These are phyloP conservation scores for Apis florea DNA, from an alignment of 1,140 invertebrate species.

Conservation along the genomic window DNA sequence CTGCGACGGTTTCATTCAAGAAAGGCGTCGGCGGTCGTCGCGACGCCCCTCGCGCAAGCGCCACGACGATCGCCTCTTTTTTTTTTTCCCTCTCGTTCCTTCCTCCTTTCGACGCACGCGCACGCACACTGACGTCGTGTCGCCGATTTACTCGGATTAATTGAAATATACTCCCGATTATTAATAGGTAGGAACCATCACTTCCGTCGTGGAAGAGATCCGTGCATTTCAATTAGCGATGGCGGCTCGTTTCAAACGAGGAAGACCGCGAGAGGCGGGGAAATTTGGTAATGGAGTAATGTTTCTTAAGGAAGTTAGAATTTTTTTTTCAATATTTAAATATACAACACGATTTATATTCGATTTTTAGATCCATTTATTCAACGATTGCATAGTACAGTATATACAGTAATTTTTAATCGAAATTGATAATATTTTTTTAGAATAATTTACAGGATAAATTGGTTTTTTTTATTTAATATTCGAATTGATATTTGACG, in stretches of 20 bases:
- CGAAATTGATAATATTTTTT: too few relatives aligned
- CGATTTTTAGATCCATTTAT: too few relatives aligned
- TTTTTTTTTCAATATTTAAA: too few relatives aligned
- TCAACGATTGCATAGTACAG: too few relatives aligned
- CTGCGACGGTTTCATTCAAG: conserved; percentile 69
- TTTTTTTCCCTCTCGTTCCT: conserved; percentile 36
- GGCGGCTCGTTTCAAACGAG: background rate
- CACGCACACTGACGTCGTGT: conserved; percentile 25
- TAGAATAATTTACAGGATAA: too few relatives aligned
- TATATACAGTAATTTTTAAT: too few relatives aligned
- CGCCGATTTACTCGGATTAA: conserved; percentile 70
- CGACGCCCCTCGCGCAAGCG: conserved; percentile 65
- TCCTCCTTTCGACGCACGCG: conserved; percentile 35
- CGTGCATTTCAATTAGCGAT: conserved; percentile 25
- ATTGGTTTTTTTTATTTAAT: too few relatives aligned
- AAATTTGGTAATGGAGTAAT: too few relatives aligned
- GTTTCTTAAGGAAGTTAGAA: too few relatives aligned
- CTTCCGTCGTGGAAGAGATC: background rate
- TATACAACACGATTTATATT: too few relatives aligned
- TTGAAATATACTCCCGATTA: conserved; percentile 64
- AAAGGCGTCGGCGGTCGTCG: conserved; percentile 68
- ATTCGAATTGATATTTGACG: too few relatives aligned
- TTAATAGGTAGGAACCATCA: conserved; percentile 59
- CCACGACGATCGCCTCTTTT: conserved; percentile 33
- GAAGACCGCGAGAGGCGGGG: too few relatives aligned